These are phyloP conservation scores for Bostrychus sinensis DNA, from an alignment of 2,113 vertebrate species.

Conservation along the genomic window DNA sequence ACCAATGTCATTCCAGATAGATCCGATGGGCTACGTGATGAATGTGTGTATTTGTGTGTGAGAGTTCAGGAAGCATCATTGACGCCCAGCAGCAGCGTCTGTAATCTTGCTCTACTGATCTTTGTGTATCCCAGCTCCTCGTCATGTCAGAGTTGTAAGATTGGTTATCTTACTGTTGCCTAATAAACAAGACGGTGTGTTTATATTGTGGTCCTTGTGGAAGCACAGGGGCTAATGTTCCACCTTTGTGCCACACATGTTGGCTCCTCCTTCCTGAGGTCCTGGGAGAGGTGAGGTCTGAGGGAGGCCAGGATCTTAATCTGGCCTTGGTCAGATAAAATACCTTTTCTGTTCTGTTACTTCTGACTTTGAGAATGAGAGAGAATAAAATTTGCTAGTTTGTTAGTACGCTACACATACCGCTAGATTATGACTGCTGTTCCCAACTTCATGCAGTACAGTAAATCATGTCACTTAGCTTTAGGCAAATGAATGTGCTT, in stretches of 20 bases:
- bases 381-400: no score
- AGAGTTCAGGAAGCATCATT: slow-evolving; percentile 23
- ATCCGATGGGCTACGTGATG: slow-evolving; percentile 54
- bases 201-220: neutral
- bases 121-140: slow-evolving; percentile 1
- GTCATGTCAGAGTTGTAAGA: slow-evolving; percentile 6
- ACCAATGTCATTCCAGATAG: slow-evolving; percentile 46
- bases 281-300: slow-evolving; percentile 46
- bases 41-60: slow-evolving; percentile 13
- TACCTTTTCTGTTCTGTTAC: neutral
- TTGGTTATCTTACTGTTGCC: slow-evolving; percentile 25
- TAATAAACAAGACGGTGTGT: slow-evolving; percentile 18
- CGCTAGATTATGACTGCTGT: no score
- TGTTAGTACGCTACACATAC: no score
- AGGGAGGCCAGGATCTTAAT: slow-evolving; percentile 9
- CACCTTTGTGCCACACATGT: slow-evolving; percentile 18
- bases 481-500: no score
- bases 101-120: slow-evolving; percentile 10
- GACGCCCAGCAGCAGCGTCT: slow-evolving; percentile 31
- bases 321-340: slow-evolving; percentile 20
- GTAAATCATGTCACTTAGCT: no score
- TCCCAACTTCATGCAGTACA: no score
- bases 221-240: slow-evolving; percentile 4
- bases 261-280: slow-evolving; percentile 1
- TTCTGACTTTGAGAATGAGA: neutral